Evolutionary conservation across 2,888 invertebrate genomes (phyloP).

Genomic region (Silvanus unidentatus): DNA sequence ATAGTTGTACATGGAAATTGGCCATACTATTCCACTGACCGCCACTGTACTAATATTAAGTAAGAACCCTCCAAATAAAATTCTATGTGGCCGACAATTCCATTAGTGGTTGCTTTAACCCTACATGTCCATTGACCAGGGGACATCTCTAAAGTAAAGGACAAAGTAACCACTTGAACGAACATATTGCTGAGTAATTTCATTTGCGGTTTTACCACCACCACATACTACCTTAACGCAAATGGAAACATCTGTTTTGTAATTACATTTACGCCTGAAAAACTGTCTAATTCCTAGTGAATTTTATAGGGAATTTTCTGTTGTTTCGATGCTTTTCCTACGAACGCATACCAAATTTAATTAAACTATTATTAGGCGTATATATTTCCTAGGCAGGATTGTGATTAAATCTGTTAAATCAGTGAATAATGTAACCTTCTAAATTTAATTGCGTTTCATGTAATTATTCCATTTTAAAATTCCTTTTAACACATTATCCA

Average conservation of each 20-base stretch:
- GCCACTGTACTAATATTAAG: conserved; percentile 5
- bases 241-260: conserved; percentile 11
- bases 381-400: too few species aligned
- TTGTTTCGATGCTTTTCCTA: too few species aligned
- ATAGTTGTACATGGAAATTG: background rate
- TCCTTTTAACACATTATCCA: too few species aligned
- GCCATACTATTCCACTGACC: background rate
- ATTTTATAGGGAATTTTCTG: conserved; percentile 3
- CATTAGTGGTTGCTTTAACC: conserved; percentile 17
- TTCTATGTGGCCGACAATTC: conserved; percentile 9
- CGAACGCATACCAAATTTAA: too few species aligned
- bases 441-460: too few species aligned
- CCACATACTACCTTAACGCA: conserved; percentile 10
- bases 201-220: conserved; percentile 14
- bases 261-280: conserved; percentile 12
- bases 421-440: too few species aligned
- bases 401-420: too few species aligned
- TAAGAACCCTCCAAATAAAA: conserved; percentile 3
- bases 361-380: too few species aligned
- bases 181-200: conserved; percentile 12
- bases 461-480: too few species aligned
- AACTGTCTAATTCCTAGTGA: conserved; percentile 5
- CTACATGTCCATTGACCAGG: conserved; percentile 9
- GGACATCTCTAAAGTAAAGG: conserved; percentile 10
- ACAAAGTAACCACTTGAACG: conserved; percentile 21